Conservation (phyloP, 2,888 invertebrate genomes). For the Drosophila mimica region DNA sequence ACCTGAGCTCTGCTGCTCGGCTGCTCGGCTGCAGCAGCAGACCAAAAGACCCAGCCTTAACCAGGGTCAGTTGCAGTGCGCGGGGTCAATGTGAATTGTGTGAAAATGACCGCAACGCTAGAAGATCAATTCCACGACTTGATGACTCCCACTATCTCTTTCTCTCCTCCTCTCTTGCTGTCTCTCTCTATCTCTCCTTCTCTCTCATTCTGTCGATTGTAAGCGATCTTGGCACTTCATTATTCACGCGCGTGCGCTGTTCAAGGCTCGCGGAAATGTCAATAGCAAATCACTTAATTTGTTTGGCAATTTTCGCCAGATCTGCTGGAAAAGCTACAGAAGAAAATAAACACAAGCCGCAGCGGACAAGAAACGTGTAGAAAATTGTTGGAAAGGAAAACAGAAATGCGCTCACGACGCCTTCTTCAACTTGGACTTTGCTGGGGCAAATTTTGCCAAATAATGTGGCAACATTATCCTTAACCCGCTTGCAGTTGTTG, state of each 20-base stretch:
- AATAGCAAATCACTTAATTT: constrained; percentile 83
- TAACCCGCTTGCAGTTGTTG: constrained; percentile 38
- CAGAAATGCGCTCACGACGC: constrained; percentile 60
- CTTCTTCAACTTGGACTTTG: constrained; percentile 56
- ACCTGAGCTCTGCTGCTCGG: constrained; percentile 42
- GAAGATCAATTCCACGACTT: constrained; percentile 61
- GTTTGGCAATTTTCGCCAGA: constrained; percentile 74
- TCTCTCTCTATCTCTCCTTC: background rate
- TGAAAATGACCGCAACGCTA: constrained; percentile 69
- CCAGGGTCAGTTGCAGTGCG: constrained; percentile 75
- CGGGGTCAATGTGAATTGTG: constrained; percentile 77
- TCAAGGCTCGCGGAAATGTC: constrained; percentile 78
- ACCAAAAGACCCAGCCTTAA: constrained; percentile 42
- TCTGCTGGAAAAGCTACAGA: constrained; percentile 6
- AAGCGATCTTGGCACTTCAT: constrained; percentile 82
- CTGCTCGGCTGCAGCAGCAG: background rate
- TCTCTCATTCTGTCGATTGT: constrained; percentile 44
- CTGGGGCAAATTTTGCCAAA: constrained; percentile 68
- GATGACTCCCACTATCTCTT: constrained; percentile 21
- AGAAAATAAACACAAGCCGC: constrained; percentile 10
- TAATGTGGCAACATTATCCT: constrained; percentile 76
- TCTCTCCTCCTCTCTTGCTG: background rate
- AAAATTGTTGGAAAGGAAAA: constrained; percentile 55
- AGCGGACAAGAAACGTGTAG: constrained; percentile 58
- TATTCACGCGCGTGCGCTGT: constrained; percentile 78